Evolutionary conservation across 2,797 vertebrate genomes (phyloP).

Genomic region (Cryptoprocta ferox): DNA sequence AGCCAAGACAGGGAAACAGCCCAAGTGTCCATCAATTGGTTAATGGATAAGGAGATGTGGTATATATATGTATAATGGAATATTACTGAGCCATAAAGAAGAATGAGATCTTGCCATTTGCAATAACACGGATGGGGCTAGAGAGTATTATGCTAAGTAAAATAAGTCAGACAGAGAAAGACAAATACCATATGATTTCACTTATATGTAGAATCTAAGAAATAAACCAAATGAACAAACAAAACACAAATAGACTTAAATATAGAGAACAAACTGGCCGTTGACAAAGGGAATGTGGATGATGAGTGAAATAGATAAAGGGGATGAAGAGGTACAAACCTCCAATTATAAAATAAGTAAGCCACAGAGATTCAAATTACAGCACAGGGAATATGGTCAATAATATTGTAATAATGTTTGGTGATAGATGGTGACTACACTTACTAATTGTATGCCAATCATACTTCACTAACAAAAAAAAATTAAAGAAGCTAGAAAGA

Average conservation of each 20-base stretch:
- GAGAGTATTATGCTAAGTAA: neutral
- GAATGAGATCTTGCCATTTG: neutral
- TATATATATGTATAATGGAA: neutral
- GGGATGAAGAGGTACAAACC: neutral
- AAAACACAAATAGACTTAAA: neutral
- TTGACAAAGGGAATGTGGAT: neutral
- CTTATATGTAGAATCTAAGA: neutral
- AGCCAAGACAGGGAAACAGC: neutral
- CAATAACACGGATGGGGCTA: neutral
- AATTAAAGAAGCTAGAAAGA: neutral
- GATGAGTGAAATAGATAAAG: neutral
- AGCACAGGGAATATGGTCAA: neutral
- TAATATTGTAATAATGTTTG: neutral
- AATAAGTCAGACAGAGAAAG: neutral
- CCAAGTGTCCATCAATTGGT: neutral
- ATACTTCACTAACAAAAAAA: neutral
- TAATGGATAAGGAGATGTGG: neutral
- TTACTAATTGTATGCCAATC: neutral
- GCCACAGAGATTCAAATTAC: neutral
- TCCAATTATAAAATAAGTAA: neutral
- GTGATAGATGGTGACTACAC: neutral
- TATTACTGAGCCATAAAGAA: neutral
- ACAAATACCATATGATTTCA: neutral
- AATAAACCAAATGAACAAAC: neutral
- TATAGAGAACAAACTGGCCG: neutral